These are phyloP conservation scores for Camelus dromedarius DNA, from an alignment of 2,113 vertebrate species.

Conservation along the genomic window DNA sequence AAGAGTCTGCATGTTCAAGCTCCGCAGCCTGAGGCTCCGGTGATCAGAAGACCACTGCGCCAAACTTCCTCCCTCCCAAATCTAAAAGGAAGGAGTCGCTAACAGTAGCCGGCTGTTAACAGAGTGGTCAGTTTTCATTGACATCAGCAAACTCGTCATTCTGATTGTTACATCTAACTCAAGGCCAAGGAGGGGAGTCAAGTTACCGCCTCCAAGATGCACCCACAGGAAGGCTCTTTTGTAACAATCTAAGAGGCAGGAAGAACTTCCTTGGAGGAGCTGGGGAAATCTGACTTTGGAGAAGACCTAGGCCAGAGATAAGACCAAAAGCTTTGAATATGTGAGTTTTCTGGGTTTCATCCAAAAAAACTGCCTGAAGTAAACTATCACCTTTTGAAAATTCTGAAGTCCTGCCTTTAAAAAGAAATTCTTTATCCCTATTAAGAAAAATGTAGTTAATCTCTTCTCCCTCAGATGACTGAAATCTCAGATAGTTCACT, in stretches of 20 bases:
- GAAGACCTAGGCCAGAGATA: neutral
- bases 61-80: neutral
- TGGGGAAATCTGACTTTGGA: neutral
- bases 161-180: neutral
- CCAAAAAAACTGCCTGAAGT: neutral
- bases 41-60: neutral
- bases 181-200: neutral
- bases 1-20: neutral
- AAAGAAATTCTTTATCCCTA: neutral
- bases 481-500: neutral
- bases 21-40: neutral
- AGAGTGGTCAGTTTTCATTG: conserved; percentile 46
- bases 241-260: neutral
- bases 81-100: neutral
- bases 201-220: neutral
- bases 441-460: neutral
- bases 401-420: neutral
- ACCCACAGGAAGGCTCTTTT: neutral
- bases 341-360: neutral
- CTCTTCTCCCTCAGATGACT: neutral
- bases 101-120: neutral
- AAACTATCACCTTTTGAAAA: neutral
- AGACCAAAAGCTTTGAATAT: neutral
- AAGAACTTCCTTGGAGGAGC: neutral
- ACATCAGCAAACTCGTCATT: conserved; percentile 26